A percentile compares a stretch with the other conserved stretches of the same genome.
Evolutionary conservation across 1,140 invertebrate species (phyloP).

Genomic region (Cataglyphis hispanica): DNA sequence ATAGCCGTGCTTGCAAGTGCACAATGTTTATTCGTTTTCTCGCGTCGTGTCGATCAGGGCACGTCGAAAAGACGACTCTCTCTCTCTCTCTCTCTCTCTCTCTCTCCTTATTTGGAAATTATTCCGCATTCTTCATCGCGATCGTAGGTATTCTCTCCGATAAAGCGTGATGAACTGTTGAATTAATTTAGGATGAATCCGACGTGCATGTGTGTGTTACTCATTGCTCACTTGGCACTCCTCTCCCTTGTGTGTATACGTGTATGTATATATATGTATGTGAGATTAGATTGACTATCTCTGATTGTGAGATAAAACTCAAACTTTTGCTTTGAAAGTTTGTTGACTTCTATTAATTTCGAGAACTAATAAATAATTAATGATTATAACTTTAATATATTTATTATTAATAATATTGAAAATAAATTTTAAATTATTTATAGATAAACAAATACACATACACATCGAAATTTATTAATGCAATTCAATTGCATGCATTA

Average conservation of each 20-base stretch:
- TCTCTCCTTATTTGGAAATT: slow-evolving; percentile 22
- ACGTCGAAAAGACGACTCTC: not conserved
- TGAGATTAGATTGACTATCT: not conserved
- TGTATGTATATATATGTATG: not conserved
- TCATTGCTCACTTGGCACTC: not conserved
- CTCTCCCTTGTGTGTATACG: not conserved
- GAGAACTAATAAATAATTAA: not conserved
- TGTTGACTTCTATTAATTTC: not conserved
- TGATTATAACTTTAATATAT: not conserved
- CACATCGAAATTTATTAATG: not conserved
- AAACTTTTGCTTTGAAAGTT: not conserved
- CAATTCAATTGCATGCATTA: not conserved
- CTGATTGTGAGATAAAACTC: not conserved
- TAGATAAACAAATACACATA: not conserved
- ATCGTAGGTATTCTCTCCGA: not conserved
- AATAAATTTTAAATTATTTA: not conserved
- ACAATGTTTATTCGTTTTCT: not conserved
- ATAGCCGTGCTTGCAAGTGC: slow-evolving; percentile 46
- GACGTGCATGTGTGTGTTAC: slow-evolving; percentile 3
- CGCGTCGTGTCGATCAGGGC: not conserved
- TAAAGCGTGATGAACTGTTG: not conserved
- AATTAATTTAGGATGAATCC: not conserved
- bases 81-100: no score
- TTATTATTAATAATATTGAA: not conserved
- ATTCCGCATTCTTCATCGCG: not conserved